A percentile compares a stretch with the other conserved stretches of the same genome.
Conservation (phyloP, 2,797 vertebrate species). For the Podargus strigoides region DNA sequence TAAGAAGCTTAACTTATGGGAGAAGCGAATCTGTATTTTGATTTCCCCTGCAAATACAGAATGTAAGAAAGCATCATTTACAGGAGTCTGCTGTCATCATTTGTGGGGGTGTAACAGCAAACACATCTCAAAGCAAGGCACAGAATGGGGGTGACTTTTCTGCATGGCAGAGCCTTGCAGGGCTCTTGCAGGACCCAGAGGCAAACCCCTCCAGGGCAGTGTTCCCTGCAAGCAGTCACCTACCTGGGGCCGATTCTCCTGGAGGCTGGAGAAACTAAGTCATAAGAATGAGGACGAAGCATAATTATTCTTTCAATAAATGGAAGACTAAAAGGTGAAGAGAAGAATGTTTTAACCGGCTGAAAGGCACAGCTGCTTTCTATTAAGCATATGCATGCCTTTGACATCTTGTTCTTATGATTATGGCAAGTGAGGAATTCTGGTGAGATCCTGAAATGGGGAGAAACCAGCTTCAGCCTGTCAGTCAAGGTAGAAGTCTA, state of each 20-base stretch:
- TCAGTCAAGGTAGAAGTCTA: neutral
- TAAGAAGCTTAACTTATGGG: neutral
- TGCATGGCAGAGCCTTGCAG: neutral
- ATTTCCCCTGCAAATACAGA: neutral
- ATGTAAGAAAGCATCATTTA: neutral
- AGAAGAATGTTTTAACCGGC: neutral
- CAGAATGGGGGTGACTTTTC: neutral
- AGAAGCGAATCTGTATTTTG: neutral
- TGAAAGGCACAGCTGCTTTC: neutral
- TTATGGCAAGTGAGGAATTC: neutral
- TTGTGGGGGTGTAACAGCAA: neutral
- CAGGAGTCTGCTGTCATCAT: neutral
- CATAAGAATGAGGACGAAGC: neutral
- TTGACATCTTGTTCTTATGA: neutral
- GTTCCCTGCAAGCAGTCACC: neutral
- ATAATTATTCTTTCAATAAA: neutral
- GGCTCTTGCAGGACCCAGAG: neutral
- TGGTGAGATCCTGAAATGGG: neutral
- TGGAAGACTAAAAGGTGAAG: neutral
- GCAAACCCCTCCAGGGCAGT: neutral
- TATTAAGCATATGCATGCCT: neutral
- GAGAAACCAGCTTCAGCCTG: neutral
- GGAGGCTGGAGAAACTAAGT: neutral
- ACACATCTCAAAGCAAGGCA: neutral
- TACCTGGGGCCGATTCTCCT: neutral